A percentile compares a stretch with the other conserved stretches of the same genome.
phyloP scores from a whole-genome alignment of 2,888 invertebrate species.

The Laothoe populi region DNA sequence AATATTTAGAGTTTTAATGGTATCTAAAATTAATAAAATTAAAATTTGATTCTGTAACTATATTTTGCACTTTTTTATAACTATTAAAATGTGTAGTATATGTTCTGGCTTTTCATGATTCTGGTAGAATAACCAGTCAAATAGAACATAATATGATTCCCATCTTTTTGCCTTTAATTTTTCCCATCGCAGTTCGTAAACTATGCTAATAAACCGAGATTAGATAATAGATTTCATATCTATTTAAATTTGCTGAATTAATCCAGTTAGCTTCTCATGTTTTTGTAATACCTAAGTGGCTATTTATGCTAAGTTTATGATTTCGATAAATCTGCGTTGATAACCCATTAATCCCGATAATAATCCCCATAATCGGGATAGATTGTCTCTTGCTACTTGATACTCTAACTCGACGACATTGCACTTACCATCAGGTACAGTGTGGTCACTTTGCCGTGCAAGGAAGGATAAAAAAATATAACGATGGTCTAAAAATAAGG shows the following conservation, averaged over 20 bases:
- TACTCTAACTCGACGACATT: too few relatives aligned
- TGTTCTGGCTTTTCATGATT: not conserved
- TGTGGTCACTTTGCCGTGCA: too few relatives aligned
- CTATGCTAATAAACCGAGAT: slow-evolving; percentile 7
- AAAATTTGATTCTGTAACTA: too few relatives aligned
- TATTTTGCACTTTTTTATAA: too few relatives aligned
- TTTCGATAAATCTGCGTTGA: not conserved
- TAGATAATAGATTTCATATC: slow-evolving; percentile 12
- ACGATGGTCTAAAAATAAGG: not conserved
- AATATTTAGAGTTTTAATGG: too few relatives aligned
- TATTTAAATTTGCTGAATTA: slow-evolving; percentile 4
- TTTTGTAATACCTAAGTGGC: slow-evolving; percentile 1
- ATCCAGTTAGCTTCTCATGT: slow-evolving; percentile 1
- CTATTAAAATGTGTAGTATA: too few relatives aligned
- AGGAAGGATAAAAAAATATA: too few relatives aligned
- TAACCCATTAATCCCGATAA: not conserved
- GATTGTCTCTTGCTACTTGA: too few relatives aligned
- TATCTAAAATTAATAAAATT: too few relatives aligned
- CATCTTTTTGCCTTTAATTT: not conserved
- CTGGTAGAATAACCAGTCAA: not conserved
- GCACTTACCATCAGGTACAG: too few relatives aligned
- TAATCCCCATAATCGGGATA: too few relatives aligned
- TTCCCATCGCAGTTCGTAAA: not conserved
- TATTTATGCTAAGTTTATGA: not conserved
- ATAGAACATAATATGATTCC: not conserved